Evolutionary conservation across 2,797 vertebrate species (phyloP).

Genomic region (Austrolebias charrua): DNA sequence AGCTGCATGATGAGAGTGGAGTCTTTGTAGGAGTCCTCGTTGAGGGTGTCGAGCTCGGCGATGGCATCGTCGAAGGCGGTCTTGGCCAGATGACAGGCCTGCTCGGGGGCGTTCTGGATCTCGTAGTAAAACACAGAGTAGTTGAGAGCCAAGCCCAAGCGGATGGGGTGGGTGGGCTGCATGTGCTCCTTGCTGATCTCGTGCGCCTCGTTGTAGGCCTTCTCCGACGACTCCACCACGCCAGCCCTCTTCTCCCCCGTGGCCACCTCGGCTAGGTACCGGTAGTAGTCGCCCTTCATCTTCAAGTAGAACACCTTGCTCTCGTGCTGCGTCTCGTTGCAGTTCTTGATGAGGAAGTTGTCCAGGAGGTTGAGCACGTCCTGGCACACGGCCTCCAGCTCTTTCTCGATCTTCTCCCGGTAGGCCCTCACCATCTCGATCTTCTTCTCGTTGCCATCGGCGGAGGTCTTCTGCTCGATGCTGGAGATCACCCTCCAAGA

Average conservation of each 20-base stretch:
- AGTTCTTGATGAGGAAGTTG: slow-evolving; percentile 99
- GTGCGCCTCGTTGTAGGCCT: slow-evolving; percentile 96
- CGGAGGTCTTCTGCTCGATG: slow-evolving; percentile 99
- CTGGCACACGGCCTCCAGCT: slow-evolving; percentile 96
- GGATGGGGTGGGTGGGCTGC: slow-evolving; percentile 98
- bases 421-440: slow-evolving; percentile 98
- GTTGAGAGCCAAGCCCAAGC: slow-evolving; percentile 96
- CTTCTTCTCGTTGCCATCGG: slow-evolving; percentile 98
- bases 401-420: slow-evolving; percentile 98
- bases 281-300: slow-evolving; percentile 99
- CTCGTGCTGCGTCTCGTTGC: slow-evolving; percentile 97
- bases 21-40: slow-evolving; percentile 99
- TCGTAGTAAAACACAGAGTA: slow-evolving; percentile 99
- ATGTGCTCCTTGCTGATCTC: slow-evolving; percentile 99
- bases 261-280: slow-evolving; percentile 97
- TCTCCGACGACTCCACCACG: slow-evolving; percentile 96
- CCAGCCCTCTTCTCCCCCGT: slow-evolving; percentile 95
- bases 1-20: slow-evolving; percentile 99
- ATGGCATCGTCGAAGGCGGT: slow-evolving; percentile 99
- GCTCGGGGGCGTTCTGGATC: slow-evolving; percentile 99
- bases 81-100: slow-evolving; percentile 99
- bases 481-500: slow-evolving; percentile 99
- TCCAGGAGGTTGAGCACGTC: slow-evolving; percentile 97
- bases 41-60: slow-evolving; percentile 99
- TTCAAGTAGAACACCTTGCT: slow-evolving; percentile 99